Evolutionary conservation across 2,113 vertebrate species (phyloP).

Genomic region (Megaceryle torquata): DNA sequence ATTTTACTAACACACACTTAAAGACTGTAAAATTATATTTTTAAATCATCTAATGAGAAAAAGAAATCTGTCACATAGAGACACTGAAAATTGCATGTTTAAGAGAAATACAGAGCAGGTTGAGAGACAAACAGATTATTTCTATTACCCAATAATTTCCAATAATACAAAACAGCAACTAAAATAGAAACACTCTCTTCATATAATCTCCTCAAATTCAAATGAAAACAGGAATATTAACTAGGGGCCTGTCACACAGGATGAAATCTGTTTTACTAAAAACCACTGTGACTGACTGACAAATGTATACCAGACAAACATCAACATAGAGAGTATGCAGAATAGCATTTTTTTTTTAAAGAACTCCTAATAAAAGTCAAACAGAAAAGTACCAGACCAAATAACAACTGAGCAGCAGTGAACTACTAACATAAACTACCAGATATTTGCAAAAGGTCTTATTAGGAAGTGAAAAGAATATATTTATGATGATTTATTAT

Average conservation of each 20-base stretch:
- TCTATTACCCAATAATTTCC: background rate
- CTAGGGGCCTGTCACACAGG: background rate
- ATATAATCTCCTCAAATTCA: background rate
- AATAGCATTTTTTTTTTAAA: background rate
- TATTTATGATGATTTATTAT: background rate
- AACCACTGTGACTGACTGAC: accelerated
- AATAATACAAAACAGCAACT: background rate
- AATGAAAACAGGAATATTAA: background rate
- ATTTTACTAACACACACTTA: background rate
- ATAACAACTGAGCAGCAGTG: background rate
- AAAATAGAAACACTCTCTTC: background rate
- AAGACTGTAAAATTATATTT: background rate
- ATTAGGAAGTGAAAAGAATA: background rate
- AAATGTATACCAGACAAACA: background rate
- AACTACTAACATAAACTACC: background rate
- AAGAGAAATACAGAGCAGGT: background rate
- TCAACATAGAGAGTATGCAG: background rate
- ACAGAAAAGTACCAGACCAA: background rate
- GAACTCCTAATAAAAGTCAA: background rate
- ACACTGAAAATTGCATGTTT: background rate
- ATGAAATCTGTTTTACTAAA: background rate
- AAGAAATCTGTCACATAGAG: background rate
- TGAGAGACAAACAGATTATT: background rate
- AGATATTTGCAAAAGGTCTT: background rate
- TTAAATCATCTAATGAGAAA: background rate